These are phyloP conservation scores for Apamea monoglypha DNA, from an alignment of 2,888 invertebrate genomes.

Conservation along the genomic window DNA sequence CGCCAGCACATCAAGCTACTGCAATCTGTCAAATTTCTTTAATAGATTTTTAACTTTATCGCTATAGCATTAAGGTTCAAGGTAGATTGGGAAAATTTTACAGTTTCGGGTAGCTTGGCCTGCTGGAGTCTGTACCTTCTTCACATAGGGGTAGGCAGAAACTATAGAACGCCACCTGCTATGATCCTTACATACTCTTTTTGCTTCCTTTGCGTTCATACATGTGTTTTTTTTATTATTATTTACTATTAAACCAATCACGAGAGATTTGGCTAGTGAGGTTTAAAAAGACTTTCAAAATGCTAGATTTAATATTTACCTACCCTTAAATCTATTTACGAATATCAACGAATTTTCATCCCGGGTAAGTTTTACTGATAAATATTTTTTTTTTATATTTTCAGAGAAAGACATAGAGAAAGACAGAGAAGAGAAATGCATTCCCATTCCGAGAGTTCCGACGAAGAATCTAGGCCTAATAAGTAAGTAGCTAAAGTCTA, in stretches of 20 bases:
- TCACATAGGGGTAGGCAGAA: too few relatives aligned
- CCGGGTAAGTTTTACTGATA: neutral
- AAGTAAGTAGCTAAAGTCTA: slow-evolving; percentile 80
- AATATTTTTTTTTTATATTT: slow-evolving; percentile 53
- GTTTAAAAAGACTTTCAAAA: neutral
- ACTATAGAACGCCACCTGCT: too few relatives aligned
- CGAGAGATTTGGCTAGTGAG: neutral
- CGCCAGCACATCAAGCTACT: too few relatives aligned
- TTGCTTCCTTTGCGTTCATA: too few relatives aligned
- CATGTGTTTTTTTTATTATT: neutral
- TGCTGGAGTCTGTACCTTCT: too few relatives aligned
- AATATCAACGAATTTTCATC: neutral
- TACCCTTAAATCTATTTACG: neutral
- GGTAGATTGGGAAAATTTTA: too few relatives aligned
- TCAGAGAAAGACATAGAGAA: slow-evolving; percentile 88
- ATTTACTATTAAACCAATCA: neutral
- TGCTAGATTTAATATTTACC: neutral
- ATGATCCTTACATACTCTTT: too few relatives aligned
- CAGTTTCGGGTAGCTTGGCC: too few relatives aligned
- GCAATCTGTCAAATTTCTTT: too few relatives aligned
- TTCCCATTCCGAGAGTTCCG: slow-evolving; percentile 91
- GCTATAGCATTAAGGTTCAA: too few relatives aligned
- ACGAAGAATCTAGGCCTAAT: slow-evolving; percentile 91
- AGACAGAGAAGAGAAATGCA: slow-evolving; percentile 86
- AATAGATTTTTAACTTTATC: too few relatives aligned